These are phyloP conservation scores for Melanerpes aurifrons DNA, from an alignment of 2,113 vertebrate species.

Conservation along the genomic window DNA sequence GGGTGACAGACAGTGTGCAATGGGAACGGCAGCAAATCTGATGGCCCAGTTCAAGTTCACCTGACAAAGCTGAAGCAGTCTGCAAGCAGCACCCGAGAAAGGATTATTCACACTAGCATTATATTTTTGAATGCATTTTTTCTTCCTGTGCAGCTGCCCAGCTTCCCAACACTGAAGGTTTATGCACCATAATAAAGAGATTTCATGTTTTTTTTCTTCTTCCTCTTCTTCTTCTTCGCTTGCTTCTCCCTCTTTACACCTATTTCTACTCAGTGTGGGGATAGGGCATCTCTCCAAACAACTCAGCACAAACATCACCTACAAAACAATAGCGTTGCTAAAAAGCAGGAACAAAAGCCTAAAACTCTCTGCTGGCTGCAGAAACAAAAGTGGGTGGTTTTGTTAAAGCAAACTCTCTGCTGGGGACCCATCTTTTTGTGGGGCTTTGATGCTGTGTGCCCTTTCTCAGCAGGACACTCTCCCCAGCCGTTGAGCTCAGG, in stretches of 20 bases:
- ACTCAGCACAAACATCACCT: constrained; percentile 42
- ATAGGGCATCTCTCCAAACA: constrained; percentile 66
- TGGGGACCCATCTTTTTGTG: constrained; percentile 1
- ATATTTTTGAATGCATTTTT: constrained; percentile 78
- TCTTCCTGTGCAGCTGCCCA: constrained; percentile 77
- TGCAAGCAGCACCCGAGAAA: constrained; percentile 74
- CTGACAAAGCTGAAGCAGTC: constrained; percentile 80
- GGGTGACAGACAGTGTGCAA: constrained; percentile 79
- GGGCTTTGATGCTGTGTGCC: neutral
- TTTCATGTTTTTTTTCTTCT: constrained; percentile 67
- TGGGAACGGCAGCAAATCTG: constrained; percentile 71
- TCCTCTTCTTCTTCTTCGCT: neutral
- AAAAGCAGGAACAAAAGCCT: constrained; percentile 15
- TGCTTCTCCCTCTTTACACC: constrained; percentile 61
- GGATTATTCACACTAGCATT: constrained; percentile 85
- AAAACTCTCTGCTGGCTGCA: constrained; percentile 23
- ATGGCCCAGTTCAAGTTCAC: constrained; percentile 81
- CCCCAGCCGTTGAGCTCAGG: neutral
- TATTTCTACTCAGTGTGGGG: constrained; percentile 46
- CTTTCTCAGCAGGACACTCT: neutral
- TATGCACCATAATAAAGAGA: constrained; percentile 81
- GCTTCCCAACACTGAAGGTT: constrained; percentile 73
- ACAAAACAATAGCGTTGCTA: constrained; percentile 56
- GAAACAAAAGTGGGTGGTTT: constrained; percentile 57
- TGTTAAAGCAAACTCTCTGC: neutral